A percentile compares a stretch with the other conserved stretches of the same genome.
These are phyloP conservation scores for Taxidea taxus DNA, from an alignment of 2,113 vertebrate genomes.

Conservation along the genomic window DNA sequence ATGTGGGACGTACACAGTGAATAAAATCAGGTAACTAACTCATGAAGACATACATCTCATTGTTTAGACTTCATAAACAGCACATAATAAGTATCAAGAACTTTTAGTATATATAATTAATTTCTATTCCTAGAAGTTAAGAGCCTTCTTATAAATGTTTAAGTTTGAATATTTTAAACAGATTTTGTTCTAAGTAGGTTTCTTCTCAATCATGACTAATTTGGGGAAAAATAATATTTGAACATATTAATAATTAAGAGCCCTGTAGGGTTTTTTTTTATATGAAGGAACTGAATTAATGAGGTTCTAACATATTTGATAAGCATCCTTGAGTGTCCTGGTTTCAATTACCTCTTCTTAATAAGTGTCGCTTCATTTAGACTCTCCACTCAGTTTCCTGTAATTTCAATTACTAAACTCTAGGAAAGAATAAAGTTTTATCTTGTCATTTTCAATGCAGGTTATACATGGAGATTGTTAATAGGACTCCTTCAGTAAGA, in stretches of 20 bases:
- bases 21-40: background rate
- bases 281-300: conserved; percentile 45
- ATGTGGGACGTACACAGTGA: background rate
- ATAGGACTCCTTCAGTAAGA: background rate
- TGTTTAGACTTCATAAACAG: background rate
- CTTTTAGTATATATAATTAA: background rate
- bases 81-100: background rate
- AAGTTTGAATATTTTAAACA: background rate
- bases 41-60: background rate
- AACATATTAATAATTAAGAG: conserved; percentile 62
- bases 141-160: conserved; percentile 30
- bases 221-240: conserved; percentile 60
- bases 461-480: background rate
- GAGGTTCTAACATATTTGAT: conserved; percentile 43
- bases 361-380: conserved; percentile 7
- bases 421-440: background rate
- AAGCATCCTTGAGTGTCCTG: conserved; percentile 32
- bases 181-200: conserved; percentile 35
- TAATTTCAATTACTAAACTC: conserved; percentile 31
- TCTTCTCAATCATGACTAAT: conserved; percentile 50
- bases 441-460: conserved; percentile 14
- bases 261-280: background rate
- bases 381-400: background rate
- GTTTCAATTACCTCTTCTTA: conserved; percentile 45
- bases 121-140: conserved; percentile 8